Conservation (phyloP, 2,888 invertebrate species). For the Acleris sparsana region DNA sequence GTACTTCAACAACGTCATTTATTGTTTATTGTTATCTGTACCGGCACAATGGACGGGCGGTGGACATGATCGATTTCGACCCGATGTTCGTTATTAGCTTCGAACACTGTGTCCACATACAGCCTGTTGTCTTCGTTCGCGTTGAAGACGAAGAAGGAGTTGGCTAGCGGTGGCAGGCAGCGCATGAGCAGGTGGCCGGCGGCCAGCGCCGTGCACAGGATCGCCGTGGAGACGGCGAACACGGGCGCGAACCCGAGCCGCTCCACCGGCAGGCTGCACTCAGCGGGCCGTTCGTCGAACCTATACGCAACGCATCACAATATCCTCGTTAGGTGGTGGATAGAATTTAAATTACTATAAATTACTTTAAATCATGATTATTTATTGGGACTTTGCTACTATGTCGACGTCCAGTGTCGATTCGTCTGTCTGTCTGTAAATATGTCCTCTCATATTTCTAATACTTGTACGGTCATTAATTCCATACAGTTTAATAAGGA, state of each 20-base stretch:
- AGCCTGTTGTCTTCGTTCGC: conserved; percentile 74
- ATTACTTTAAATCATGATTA: no score
- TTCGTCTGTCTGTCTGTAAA: no score
- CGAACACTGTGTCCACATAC: conserved; percentile 56
- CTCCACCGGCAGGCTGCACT: conserved; percentile 57
- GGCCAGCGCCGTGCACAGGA: conserved; percentile 57
- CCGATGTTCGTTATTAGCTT: conserved; percentile 40
- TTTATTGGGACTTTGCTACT: no score
- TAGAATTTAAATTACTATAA: no score
- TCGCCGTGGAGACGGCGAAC: conserved; percentile 53
- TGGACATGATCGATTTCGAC: conserved; percentile 45
- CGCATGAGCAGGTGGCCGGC: conserved; percentile 58
- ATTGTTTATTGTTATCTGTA: conserved; percentile 35
- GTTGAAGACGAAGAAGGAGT: conserved; percentile 75
- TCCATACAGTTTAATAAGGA: no score
- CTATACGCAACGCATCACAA: conserved; percentile 40
- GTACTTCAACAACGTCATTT: no score
- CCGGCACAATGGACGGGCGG: conserved; percentile 62
- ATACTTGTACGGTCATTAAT: no score
- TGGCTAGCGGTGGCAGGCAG: conserved; percentile 61
- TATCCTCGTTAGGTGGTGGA: no score
- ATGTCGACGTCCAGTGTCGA: no score
- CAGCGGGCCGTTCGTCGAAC: conserved; percentile 63
- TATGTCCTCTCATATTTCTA: no score
- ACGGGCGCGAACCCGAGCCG: conserved; percentile 57